These are phyloP conservation scores for Napeogenes inachia DNA, from an alignment of 2,888 invertebrate species.

Conservation along the genomic window DNA sequence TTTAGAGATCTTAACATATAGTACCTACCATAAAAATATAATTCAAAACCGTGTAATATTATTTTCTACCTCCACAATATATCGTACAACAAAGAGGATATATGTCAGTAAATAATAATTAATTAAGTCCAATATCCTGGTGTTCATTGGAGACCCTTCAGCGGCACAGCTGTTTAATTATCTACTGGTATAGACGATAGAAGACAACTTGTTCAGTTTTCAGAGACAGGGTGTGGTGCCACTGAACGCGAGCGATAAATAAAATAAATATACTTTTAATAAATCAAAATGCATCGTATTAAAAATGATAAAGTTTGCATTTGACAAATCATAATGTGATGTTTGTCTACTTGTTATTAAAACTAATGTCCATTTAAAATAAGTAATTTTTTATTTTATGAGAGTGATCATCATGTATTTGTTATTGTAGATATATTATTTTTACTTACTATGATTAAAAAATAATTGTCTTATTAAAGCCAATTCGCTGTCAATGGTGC, in stretches of 20 bases:
- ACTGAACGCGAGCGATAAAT: conserved; percentile 25
- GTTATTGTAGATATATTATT: too few species aligned
- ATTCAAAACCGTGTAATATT: too few species aligned
- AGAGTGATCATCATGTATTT: too few species aligned
- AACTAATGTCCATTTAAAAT: neutral
- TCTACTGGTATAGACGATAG: conserved; percentile 59
- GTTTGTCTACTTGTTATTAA: neutral
- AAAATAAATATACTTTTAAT: too few species aligned
- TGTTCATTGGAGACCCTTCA: conserved; percentile 31
- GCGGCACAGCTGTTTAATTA: conserved; percentile 68
- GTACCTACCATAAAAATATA: too few species aligned
- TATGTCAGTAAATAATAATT: neutral
- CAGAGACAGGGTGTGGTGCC: conserved; percentile 30
- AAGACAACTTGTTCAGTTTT: conserved; percentile 56
- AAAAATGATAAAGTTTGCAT: too few species aligned
- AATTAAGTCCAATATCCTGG: conserved; percentile 25
- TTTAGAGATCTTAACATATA: too few species aligned
- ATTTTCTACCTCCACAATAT: too few species aligned
- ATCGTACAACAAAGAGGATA: neutral
- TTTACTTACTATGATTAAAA: neutral
- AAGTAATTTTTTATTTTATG: neutral
- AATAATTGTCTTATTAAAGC: conserved; percentile 11
- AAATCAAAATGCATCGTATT: too few species aligned
- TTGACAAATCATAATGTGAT: too few species aligned
- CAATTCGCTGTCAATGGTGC: conserved; percentile 34